These are phyloP conservation scores for Motacilla alba DNA, from an alignment of 2,113 vertebrate genomes.

Conservation along the genomic window DNA sequence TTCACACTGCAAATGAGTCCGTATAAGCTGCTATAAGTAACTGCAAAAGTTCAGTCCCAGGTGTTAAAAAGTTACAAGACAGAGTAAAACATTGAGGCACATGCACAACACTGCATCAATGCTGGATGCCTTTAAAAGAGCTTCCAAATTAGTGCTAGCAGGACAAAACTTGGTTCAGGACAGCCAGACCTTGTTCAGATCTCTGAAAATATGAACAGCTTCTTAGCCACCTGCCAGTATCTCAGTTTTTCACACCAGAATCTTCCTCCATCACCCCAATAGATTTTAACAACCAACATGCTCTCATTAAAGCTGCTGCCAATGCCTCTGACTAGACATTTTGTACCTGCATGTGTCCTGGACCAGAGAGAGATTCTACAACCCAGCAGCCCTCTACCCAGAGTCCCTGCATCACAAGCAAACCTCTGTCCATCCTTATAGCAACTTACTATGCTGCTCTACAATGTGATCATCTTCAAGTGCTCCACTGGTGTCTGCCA, in stretches of 20 bases:
- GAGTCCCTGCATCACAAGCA: not conserved
- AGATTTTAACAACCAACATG: not conserved
- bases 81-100: not conserved
- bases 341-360: not conserved
- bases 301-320: not conserved
- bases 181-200: not conserved
- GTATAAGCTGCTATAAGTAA: not conserved
- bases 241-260: not conserved
- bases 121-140: not conserved
- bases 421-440: not conserved
- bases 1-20: fast-evolving
- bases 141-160: not conserved
- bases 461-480: constrained; percentile 10
- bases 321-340: not conserved
- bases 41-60: not conserved
- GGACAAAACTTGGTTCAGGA: not conserved
- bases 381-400: not conserved
- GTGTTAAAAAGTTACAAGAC: not conserved
- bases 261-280: not conserved
- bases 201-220: not conserved
- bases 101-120: not conserved
- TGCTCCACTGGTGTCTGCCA: not conserved
- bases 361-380: not conserved
- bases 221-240: not conserved
- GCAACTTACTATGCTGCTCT: not conserved